phyloP scores from a whole-genome alignment of 30 jellyfish, hydroid and myxozoan genomes.

The Hydractinia symbiolongicarpus region DNA sequence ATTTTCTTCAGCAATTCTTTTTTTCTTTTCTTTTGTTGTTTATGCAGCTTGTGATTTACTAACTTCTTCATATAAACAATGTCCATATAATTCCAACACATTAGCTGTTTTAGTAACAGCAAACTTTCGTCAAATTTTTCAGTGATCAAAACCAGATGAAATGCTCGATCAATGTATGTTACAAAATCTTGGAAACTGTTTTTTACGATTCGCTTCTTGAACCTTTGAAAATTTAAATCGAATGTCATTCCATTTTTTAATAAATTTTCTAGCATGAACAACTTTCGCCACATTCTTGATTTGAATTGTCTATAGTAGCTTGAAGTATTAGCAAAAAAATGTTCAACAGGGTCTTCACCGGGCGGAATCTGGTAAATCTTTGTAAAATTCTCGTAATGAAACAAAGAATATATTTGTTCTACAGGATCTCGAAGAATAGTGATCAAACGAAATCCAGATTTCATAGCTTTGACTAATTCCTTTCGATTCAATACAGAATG shows the following conservation, averaged over 20 bases:
- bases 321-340: slow-evolving; percentile 18
- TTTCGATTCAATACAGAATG: slow-evolving; percentile 51
- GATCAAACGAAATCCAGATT: slow-evolving; percentile 37
- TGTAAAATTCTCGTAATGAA: slow-evolving; percentile 51
- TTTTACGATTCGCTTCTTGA: slow-evolving; percentile 11
- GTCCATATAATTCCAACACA: slow-evolving; percentile 62
- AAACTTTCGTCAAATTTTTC: slow-evolving; percentile 72
- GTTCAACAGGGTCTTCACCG: slow-evolving; percentile 26
- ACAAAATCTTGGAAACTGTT: slow-evolving; percentile 26
- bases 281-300: background rate
- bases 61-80: slow-evolving; percentile 45
- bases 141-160: slow-evolving; percentile 56
- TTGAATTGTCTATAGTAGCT: slow-evolving; percentile 5
- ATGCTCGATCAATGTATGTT: slow-evolving; percentile 37
- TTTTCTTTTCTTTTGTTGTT: slow-evolving; percentile 17
- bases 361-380: slow-evolving; percentile 11
- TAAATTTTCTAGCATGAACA: slow-evolving; percentile 11
- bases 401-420: slow-evolving; percentile 48
- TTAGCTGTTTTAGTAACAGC: slow-evolving; percentile 33
- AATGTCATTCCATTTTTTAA: slow-evolving; percentile 47
- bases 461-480: slow-evolving; percentile 47
- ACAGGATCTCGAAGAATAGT: slow-evolving; percentile 72
- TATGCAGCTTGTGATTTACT: slow-evolving; percentile 34
- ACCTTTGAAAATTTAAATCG: slow-evolving; percentile 40
- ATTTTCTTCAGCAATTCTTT: slow-evolving; percentile 38